Percentiles rank a stretch among this genome's conserved stretches.
Evolutionary conservation across 2,888 invertebrate genomes (phyloP).

Genomic region (Busseola fusca): DNA sequence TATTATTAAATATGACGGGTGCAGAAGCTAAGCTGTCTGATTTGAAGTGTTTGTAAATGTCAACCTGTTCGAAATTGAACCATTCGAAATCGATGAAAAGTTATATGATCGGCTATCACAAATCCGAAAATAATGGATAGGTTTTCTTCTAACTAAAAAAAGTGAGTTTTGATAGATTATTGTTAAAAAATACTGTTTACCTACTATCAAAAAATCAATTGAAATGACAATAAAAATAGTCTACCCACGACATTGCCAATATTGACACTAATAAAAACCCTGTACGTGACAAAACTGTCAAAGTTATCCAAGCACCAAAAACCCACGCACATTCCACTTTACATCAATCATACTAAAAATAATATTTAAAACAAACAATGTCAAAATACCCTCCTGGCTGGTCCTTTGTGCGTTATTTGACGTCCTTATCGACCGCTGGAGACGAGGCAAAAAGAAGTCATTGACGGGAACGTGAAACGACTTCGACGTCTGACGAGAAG

Average conservation of each 20-base stretch:
- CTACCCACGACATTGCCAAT: slow-evolving; percentile 12
- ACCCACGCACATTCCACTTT: slow-evolving; percentile 15
- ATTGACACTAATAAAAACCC: slow-evolving; percentile 18
- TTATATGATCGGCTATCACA: not conserved
- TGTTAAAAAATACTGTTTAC: not conserved
- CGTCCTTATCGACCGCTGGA: slow-evolving; percentile 68
- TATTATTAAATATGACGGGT: slow-evolving; percentile 21
- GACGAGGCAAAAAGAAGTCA: slow-evolving; percentile 60
- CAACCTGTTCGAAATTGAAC: slow-evolving; percentile 10
- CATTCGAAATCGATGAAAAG: slow-evolving; percentile 15
- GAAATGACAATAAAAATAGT: not conserved
- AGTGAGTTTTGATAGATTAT: not conserved
- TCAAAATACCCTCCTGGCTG: slow-evolving; percentile 33
- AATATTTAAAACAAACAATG: slow-evolving; percentile 60
- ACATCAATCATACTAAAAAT: slow-evolving; percentile 56
- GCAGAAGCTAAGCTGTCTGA: slow-evolving; percentile 9
- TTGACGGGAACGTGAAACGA: slow-evolving; percentile 46
- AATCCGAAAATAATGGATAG: not conserved
- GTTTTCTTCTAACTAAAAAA: not conserved
- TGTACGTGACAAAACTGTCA: slow-evolving; percentile 24
- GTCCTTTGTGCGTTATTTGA: slow-evolving; percentile 63
- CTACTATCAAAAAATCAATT: not conserved
- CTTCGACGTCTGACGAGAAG: slow-evolving; percentile 64
- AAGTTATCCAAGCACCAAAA: slow-evolving; percentile 6
- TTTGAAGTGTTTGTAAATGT: slow-evolving; percentile 40